Evolutionary conservation across 2,797 vertebrate species (phyloP).

Genomic region (Syngnathus rostellatus): DNA sequence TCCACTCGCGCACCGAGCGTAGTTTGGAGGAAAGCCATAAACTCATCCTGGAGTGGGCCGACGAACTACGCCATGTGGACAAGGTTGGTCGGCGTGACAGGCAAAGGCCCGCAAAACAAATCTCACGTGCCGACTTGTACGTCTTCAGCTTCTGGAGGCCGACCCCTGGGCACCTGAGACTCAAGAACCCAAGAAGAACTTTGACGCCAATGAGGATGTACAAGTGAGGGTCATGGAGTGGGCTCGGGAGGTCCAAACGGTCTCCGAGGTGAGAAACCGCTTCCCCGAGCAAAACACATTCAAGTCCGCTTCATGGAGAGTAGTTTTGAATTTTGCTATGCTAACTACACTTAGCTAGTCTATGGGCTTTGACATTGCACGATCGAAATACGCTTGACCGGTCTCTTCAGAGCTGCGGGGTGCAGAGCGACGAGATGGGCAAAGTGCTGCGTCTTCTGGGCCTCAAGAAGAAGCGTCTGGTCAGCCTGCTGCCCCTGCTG

Average conservation of each 20-base stretch:
- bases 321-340: neutral
- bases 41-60: conserved; percentile 68
- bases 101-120: too few species aligned
- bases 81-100: conserved; percentile 33
- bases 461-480: conserved; percentile 63
- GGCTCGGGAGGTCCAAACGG: conserved; percentile 67
- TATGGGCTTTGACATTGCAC: neutral
- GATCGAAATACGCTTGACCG: neutral
- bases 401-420: conserved; percentile 55
- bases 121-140: neutral
- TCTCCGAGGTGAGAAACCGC: conserved; percentile 56
- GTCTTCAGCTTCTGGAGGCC: conserved; percentile 44
- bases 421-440: conserved; percentile 53
- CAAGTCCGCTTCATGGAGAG: neutral
- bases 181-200: conserved; percentile 12
- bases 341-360: neutral
- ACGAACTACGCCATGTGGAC: conserved; percentile 62
- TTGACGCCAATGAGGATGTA: conserved; percentile 21
- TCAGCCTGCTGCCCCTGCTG: conserved; percentile 62
- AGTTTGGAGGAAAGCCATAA: conserved; percentile 69
- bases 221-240: conserved; percentile 60
- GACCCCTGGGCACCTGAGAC: conserved; percentile 23
- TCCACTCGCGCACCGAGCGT: conserved; percentile 39
- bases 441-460: conserved; percentile 54
- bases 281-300: too few species aligned